Percentiles rank a stretch among this genome's conserved stretches.
Conservation (phyloP, 2,113 vertebrate genomes). For the Gavia stellata region DNA sequence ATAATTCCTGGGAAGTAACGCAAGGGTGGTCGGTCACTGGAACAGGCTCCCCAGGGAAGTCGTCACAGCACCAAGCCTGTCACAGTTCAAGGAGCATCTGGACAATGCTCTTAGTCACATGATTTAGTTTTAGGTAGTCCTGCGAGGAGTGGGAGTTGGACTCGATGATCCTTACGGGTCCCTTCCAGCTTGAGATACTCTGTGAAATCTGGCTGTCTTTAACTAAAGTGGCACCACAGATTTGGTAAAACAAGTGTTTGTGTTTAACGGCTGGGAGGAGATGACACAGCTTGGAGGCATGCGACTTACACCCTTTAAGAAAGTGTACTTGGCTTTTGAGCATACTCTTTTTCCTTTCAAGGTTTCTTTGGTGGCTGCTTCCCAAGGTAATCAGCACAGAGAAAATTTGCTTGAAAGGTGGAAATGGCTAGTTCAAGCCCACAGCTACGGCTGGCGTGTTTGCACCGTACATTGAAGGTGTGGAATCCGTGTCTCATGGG, state of each 20-base stretch:
- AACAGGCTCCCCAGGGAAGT: too few relatives aligned
- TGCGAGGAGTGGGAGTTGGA: too few relatives aligned
- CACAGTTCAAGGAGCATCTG: too few relatives aligned
- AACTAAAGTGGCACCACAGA: neutral
- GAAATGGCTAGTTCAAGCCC: neutral
- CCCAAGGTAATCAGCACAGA: neutral
- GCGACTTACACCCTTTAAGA: neutral
- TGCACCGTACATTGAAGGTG: neutral
- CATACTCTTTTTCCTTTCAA: neutral
- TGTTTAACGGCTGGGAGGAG: neutral
- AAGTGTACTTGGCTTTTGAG: neutral
- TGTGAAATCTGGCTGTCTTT: neutral
- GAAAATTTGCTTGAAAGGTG: neutral
- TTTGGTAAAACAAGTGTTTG: neutral
- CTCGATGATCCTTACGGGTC: too few relatives aligned
- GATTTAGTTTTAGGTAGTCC: too few relatives aligned
- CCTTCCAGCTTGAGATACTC: too few relatives aligned
- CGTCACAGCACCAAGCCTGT: too few relatives aligned
- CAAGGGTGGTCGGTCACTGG: too few relatives aligned
- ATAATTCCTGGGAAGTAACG: neutral
- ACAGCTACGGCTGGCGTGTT: neutral
- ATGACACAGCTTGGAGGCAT: neutral
- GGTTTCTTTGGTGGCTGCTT: conserved; percentile 5
- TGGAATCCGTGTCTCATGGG: neutral
- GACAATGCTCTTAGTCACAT: too few relatives aligned